Evolutionary conservation across 2,888 invertebrate genomes (phyloP).

Genomic region (Tyria jacobaeae): DNA sequence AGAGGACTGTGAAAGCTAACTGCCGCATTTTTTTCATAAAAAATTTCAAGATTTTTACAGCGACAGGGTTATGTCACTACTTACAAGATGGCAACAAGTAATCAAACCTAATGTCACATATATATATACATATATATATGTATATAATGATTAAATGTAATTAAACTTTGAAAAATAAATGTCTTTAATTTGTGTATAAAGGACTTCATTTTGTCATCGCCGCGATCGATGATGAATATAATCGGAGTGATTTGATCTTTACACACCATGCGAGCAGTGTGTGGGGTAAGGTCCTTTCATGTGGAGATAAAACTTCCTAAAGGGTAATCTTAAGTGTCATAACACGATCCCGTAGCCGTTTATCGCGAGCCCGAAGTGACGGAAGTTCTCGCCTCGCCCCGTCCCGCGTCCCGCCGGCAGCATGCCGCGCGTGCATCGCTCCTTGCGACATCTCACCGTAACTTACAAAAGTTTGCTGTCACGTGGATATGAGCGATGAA

Average conservation of each 20-base stretch:
- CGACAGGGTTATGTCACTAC: no score
- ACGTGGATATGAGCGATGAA: conserved; percentile 25
- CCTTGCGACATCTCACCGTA: conserved; percentile 9
- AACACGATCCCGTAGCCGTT: conserved; percentile 27
- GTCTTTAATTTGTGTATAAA: neutral
- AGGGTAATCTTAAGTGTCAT: conserved; percentile 36
- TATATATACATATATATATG: no score
- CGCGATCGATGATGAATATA: neutral
- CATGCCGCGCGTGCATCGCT: conserved; percentile 14
- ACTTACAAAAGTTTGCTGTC: conserved; percentile 20
- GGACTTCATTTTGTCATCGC: neutral
- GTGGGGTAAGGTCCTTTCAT: conserved; percentile 2
- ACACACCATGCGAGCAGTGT: neutral
- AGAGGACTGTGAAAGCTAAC: no score
- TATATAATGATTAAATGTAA: no score
- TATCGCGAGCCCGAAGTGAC: conserved; percentile 24
- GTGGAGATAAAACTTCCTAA: conserved; percentile 28
- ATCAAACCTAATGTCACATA: no score
- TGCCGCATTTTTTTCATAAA: no score
- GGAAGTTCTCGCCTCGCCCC: conserved; percentile 16
- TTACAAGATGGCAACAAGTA: no score
- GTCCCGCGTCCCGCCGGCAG: neutral
- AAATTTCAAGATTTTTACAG: no score
- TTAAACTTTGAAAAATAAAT: no score
- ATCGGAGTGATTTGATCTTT: neutral